Base-by-base conservation (phyloP, 1,140 invertebrate genomes). In the Arctopsyche grandis region DNA sequence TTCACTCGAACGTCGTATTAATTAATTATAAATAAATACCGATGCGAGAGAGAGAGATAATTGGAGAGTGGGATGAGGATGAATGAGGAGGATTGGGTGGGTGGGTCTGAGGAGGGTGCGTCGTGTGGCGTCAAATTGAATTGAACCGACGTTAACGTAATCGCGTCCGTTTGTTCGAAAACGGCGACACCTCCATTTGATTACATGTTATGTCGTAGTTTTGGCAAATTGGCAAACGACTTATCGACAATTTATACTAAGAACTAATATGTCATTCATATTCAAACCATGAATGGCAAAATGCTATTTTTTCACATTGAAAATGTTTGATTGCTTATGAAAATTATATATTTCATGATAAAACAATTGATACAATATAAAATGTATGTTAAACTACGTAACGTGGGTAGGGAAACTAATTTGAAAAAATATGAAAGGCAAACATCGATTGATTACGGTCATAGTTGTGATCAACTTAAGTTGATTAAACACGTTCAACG, bases 101-200 rank as follows among this genome's bases (percentile, higher is more conserved):
- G 29, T 4, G 29, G 29, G 29, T 38, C 7, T 38, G 29, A 38
- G 29, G 29, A 74, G 70, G 80, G 38, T 10, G 43, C 26, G 24
- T 29, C 38, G 71, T 52, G 63, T 19, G 70, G 80, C 75, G 73
- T 81, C 77, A 81, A 81, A 81, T 81, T 81, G 77, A 81, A 79
- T 81, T 79, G 75, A 52, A 52, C 48, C 12, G 48, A 52, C 16
- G 48, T 38, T 38, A 52, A 52, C 16, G 48, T 52, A 52, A 38
- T 38, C 16, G 48, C 12, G 48, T 52, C 12, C 16, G 48, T 52
- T 12, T 52, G 48, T 52, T 12, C 10, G 48, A 14, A 52, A 52
- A 52, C 16, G 48, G 38, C 70, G 70, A 71, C 69, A 71, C 69
- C 38, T 71, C 38, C 24, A 71, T 71, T 71, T 71, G 69, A 71